Evolutionary conservation across 2,888 invertebrate species (phyloP).

Genomic region (Drosophila conformis): DNA sequence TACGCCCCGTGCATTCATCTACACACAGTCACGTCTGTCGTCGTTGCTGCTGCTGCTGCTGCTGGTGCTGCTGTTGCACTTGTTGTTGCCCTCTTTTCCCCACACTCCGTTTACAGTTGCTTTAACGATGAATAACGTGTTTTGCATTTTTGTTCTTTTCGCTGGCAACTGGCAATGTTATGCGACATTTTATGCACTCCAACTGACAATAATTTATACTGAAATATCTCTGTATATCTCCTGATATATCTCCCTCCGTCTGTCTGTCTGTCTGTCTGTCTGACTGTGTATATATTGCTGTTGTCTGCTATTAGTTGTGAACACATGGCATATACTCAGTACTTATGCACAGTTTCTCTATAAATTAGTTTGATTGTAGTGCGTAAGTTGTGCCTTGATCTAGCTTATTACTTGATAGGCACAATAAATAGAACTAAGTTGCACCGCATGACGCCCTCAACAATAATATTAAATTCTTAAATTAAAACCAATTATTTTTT

Average conservation of each 20-base stretch:
- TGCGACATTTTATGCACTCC: conserved; percentile 73
- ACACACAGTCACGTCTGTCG: conserved; percentile 61
- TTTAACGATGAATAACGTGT: conserved; percentile 76
- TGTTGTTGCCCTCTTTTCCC: conserved; percentile 1
- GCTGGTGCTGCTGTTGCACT: conserved; percentile 3
- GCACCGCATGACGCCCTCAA: neutral
- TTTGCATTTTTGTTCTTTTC: conserved; percentile 38
- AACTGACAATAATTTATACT: conserved; percentile 78
- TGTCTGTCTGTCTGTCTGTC: neutral
- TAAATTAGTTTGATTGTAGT: neutral
- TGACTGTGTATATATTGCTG: neutral
- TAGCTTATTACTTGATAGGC: neutral
- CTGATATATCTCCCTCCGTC: conserved; percentile 19
- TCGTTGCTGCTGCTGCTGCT: conserved; percentile 19
- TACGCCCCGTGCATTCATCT: conserved; percentile 78
- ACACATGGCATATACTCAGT: conserved; percentile 20
- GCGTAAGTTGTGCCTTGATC: neutral
- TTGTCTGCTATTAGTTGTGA: conserved; percentile 13
- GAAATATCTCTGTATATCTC: conserved; percentile 62
- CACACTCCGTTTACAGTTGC: conserved; percentile 42
- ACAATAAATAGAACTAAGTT: neutral
- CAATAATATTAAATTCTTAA: neutral
- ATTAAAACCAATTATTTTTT: neutral
- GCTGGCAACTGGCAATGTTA: conserved; percentile 55
- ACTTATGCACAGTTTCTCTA: neutral